These are phyloP conservation scores for Euclidia mi DNA, from an alignment of 2,888 invertebrate species.

Conservation along the genomic window DNA sequence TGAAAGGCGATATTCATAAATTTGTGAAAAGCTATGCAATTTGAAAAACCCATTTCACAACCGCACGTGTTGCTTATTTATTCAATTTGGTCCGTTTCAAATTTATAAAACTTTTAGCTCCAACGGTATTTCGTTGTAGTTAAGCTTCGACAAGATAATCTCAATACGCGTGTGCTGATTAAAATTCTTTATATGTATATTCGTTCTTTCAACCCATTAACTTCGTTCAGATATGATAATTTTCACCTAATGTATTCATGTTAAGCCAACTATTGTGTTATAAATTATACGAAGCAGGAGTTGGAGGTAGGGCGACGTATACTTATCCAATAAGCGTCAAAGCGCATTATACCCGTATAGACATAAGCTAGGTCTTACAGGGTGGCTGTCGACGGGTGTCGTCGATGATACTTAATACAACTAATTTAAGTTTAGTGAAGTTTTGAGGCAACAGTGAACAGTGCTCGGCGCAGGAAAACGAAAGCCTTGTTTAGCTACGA, in stretches of 20 bases:
- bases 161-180: constrained; percentile 62
- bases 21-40: constrained; percentile 67
- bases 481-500: constrained; percentile 62
- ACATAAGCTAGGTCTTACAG: constrained; percentile 14
- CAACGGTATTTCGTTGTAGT: constrained; percentile 43
- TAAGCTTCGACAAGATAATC: constrained; percentile 46
- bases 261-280: constrained; percentile 55
- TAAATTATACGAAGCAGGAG: constrained; percentile 38
- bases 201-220: constrained; percentile 58
- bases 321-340: constrained; percentile 25
- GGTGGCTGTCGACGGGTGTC: constrained; percentile 39
- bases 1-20: constrained; percentile 79
- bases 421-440: constrained; percentile 75
- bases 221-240: constrained; percentile 62
- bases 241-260: constrained; percentile 48
- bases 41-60: constrained; percentile 65
- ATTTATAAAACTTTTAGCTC: constrained; percentile 53
- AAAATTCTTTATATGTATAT: constrained; percentile 66
- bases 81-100: constrained; percentile 60
- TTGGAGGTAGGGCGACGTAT: constrained; percentile 13
- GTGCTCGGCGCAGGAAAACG: constrained; percentile 66
- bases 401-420: constrained; percentile 66
- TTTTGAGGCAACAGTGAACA: constrained; percentile 68
- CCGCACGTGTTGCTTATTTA: constrained; percentile 62
- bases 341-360: constrained; percentile 11